Percentiles rank a stretch among this genome's conserved stretches.
Evolutionary conservation across 2,888 invertebrate species (phyloP).

Genomic region (Dryadula phaetusa): DNA sequence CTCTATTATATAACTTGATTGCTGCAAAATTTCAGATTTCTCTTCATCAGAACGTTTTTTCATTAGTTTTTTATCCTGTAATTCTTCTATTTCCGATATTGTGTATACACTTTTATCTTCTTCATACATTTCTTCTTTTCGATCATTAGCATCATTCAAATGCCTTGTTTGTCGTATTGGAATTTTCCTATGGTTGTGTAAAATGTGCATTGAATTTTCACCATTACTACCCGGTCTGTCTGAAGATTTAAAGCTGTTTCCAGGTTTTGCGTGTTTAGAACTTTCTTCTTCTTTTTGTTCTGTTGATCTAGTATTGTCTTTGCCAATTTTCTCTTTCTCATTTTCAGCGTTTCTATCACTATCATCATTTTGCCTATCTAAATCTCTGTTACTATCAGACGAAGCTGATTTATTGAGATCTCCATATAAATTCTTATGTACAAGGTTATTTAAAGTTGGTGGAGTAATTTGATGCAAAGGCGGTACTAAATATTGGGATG

Average conservation of each 20-base stretch:
- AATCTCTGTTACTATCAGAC: not conserved
- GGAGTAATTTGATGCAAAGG: not conserved
- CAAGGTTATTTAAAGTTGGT: not conserved
- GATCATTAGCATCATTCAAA: not conserved
- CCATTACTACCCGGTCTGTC: not conserved
- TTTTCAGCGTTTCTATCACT: not conserved
- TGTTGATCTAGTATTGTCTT: not conserved
- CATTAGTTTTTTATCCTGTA: not conserved
- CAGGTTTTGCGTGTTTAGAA: not conserved
- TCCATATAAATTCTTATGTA: not conserved
- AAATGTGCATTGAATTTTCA: not conserved
- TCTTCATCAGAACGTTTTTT: not conserved
- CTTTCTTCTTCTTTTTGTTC: not conserved
- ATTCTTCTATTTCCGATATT: not conserved
- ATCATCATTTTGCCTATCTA: not conserved
- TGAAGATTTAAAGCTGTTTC: not conserved
- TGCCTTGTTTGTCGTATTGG: constrained; percentile 3
- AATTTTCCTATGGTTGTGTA: not conserved
- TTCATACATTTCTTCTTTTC: not conserved
- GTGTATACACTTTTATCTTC: not conserved
- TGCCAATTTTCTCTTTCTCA: not conserved
- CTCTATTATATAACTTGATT: not conserved
- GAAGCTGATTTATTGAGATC: not conserved
- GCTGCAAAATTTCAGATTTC: too few species aligned
- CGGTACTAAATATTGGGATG: not conserved